phyloP scores from a whole-genome alignment of 2,888 invertebrate genomes.

The Myopa tessellatipennis region DNA sequence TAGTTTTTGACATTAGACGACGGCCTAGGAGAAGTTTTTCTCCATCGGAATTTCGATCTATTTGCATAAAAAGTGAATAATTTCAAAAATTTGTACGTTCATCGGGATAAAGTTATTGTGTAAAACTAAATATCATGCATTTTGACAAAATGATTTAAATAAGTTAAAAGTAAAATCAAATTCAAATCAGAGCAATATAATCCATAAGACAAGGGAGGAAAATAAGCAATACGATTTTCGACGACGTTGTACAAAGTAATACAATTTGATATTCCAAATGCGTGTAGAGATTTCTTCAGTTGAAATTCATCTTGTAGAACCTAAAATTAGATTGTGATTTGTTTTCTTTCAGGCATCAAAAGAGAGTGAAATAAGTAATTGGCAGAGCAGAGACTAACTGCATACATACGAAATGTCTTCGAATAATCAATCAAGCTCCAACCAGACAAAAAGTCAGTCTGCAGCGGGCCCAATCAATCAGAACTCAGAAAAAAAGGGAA shows the following conservation, averaged over 20 bases:
- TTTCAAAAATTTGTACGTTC: slow-evolving; percentile 25
- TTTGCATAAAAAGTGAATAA: slow-evolving; percentile 39
- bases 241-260: slow-evolving; percentile 22
- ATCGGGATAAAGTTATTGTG: slow-evolving; percentile 21
- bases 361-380: slow-evolving; percentile 1
- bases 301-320: not conserved
- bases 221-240: slow-evolving; percentile 18
- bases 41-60: slow-evolving; percentile 40
- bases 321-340: not conserved
- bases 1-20: slow-evolving; percentile 36
- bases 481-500: slow-evolving; percentile 47
- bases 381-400: slow-evolving; percentile 10
- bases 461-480: slow-evolving; percentile 38
- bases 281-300: slow-evolving; percentile 27
- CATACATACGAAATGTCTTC: slow-evolving; percentile 60
- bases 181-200: not conserved
- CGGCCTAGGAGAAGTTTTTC: slow-evolving; percentile 39
- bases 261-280: slow-evolving; percentile 12
- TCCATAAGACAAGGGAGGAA: not conserved
- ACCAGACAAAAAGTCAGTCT: slow-evolving; percentile 49
- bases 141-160: slow-evolving; percentile 28
- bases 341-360: slow-evolving; percentile 8
- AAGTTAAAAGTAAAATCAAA: not conserved
- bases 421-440: slow-evolving; percentile 63
- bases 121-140: slow-evolving; percentile 5